Percentiles rank a stretch among this genome's conserved stretches.
phyloP scores from a whole-genome alignment of 1,140 invertebrate genomes.

The Polypedilum vanderplanki region DNA sequence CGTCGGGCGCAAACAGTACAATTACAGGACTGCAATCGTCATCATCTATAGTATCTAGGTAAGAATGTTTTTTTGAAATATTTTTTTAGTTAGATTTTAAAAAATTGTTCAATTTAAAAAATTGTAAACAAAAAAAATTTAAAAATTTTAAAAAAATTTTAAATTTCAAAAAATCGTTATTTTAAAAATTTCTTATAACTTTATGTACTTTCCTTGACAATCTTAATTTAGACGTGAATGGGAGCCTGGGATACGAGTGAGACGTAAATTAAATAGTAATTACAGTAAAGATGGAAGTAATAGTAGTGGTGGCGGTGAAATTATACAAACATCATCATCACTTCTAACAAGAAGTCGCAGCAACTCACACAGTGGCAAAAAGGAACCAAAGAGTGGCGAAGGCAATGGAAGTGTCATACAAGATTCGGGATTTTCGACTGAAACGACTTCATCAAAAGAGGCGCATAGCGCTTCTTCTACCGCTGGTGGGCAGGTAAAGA shows the following conservation, averaged over 20 bases:
- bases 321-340: constrained; percentile 45
- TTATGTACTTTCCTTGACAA: no score
- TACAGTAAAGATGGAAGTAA: constrained; percentile 24
- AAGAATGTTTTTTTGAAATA: constrained; percentile 20
- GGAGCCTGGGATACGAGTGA: constrained; percentile 69
- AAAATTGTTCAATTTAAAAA: no score
- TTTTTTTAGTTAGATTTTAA: no score
- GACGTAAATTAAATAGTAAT: constrained; percentile 54
- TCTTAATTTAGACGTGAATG: constrained; percentile 50
- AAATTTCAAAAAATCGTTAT: no score
- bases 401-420: constrained; percentile 62
- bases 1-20: constrained; percentile 44
- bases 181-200: no score
- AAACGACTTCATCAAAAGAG: constrained; percentile 69
- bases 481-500: constrained; percentile 37
- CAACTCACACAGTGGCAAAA: constrained; percentile 55
- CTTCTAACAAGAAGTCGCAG: constrained; percentile 55
- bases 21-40: constrained; percentile 38
- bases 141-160: no score
- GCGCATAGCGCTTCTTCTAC: constrained; percentile 52
- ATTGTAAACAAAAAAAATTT: no score
- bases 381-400: constrained; percentile 44
- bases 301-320: constrained; percentile 33
- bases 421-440: constrained; percentile 78
- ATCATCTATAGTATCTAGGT: constrained; percentile 41